phyloP scores from a whole-genome alignment of 2,797 vertebrate genomes.

The Melanotaenia trifasciata region DNA sequence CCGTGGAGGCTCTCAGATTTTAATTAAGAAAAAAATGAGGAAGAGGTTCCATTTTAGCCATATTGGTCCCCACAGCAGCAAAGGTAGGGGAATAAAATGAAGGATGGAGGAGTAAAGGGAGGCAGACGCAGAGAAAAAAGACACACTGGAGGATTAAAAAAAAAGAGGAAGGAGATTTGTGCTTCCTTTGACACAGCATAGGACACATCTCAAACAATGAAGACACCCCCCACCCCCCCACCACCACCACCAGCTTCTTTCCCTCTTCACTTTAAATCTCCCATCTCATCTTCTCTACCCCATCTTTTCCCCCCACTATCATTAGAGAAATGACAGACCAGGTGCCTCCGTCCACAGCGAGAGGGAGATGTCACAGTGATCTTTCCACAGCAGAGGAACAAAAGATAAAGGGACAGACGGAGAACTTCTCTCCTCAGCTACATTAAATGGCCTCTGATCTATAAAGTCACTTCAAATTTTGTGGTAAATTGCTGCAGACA shows the following conservation, averaged over 20 bases:
- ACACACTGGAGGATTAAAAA: conserved; percentile 65
- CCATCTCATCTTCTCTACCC: conserved; percentile 43
- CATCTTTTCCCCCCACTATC: conserved; percentile 49
- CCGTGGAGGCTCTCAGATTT: conserved; percentile 82
- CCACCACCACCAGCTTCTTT: conserved; percentile 4
- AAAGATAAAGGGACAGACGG: conserved; percentile 66
- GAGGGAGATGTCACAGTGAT: conserved; percentile 76
- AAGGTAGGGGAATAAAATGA: conserved; percentile 79
- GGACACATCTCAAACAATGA: conserved; percentile 76
- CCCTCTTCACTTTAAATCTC: conserved; percentile 49
- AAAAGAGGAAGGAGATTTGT: conserved; percentile 58
- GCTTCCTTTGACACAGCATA: conserved; percentile 65
- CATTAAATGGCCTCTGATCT: conserved; percentile 74
- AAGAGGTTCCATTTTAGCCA: conserved; percentile 87
- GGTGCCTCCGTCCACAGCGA: conserved; percentile 57
- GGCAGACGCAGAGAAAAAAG: conserved; percentile 68
- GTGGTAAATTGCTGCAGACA: conserved; percentile 79
- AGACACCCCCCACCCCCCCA: conserved; percentile 34
- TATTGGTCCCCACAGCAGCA: conserved; percentile 85
- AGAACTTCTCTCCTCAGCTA: conserved; percentile 62
- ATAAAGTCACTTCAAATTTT: conserved; percentile 77
- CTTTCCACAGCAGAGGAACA: conserved; percentile 56
- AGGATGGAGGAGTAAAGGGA: conserved; percentile 70
- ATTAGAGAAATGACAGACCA: conserved; percentile 77
- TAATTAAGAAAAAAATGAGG: conserved; percentile 89